These are phyloP conservation scores for Chalcis sispes DNA, from an alignment of 2,888 invertebrate species.

Conservation along the genomic window DNA sequence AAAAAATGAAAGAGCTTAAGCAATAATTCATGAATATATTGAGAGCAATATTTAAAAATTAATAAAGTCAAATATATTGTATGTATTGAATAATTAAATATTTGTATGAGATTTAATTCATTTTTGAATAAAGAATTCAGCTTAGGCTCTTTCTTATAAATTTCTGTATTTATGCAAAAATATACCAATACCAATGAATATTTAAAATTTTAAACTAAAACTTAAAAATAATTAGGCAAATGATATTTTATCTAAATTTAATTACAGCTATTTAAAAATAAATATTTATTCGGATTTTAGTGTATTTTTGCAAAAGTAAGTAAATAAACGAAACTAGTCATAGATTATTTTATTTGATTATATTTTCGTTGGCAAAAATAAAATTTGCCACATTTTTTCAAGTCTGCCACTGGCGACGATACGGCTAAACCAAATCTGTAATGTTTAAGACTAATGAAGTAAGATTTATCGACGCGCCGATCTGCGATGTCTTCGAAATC, in stretches of 20 bases:
- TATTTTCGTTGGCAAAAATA: slow-evolving; percentile 10
- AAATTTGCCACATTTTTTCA: slow-evolving; percentile 23
- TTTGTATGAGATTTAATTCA: neutral
- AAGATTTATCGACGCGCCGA: slow-evolving; percentile 20
- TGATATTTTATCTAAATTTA: neutral
- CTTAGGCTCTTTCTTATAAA: slow-evolving; percentile 36
- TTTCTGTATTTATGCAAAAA: neutral
- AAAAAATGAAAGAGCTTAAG: slow-evolving; percentile 41
- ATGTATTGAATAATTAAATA: neutral
- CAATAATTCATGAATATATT: slow-evolving; percentile 27
- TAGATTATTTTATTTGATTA: neutral
- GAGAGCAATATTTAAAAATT: slow-evolving; percentile 51
- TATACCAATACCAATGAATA: neutral
- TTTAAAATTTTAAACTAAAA: neutral
- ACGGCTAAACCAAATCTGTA: slow-evolving; percentile 47
- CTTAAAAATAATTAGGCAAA: neutral
- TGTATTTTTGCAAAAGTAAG: neutral
- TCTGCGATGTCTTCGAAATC: slow-evolving; percentile 9
- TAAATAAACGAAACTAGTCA: neutral
- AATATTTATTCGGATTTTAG: neutral
- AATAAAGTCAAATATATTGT: slow-evolving; percentile 3
- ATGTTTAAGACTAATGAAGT: slow-evolving; percentile 33
- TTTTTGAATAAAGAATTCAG: slow-evolving; percentile 6
- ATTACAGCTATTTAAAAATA: neutral
- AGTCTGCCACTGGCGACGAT: slow-evolving; percentile 18